Conservation (phyloP, 2,797 vertebrate species). For the Oreortyx pictus region DNA sequence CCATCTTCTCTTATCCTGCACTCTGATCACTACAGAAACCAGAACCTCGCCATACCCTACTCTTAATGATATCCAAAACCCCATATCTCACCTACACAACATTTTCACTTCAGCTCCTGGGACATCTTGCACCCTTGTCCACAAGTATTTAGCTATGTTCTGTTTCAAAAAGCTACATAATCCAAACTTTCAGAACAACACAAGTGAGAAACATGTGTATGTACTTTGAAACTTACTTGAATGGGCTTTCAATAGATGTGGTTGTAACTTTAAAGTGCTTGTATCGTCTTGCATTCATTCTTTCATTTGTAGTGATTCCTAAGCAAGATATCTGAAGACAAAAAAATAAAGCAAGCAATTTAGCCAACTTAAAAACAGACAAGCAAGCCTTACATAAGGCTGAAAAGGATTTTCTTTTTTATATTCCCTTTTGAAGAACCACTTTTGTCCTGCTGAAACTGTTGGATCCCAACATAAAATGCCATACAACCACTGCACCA, state of each 20-base stretch:
- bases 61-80: not conserved
- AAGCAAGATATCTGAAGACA: conserved; percentile 91
- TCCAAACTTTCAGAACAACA: not conserved
- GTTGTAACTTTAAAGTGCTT: conserved; percentile 99
- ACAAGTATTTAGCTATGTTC: not conserved
- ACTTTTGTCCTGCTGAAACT: not conserved
- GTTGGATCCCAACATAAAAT: not conserved
- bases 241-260: conserved; percentile 98
- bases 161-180: not conserved
- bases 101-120: not conserved
- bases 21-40: not conserved
- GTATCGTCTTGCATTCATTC: conserved; percentile 98
- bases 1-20: not conserved
- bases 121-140: not conserved
- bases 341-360: conserved; percentile 18
- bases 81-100: not conserved
- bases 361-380: not conserved
- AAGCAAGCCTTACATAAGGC: not conserved
- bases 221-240: conserved; percentile 87
- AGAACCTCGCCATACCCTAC: not conserved
- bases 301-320: conserved; percentile 98
- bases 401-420: not conserved
- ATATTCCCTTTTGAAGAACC: not conserved
- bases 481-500: not conserved
- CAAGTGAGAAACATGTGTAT: not conserved